Percentiles rank a stretch among this genome's conserved stretches.
Conservation (phyloP, 2,888 invertebrate species). For the Zygothrica quintamaculata region DNA sequence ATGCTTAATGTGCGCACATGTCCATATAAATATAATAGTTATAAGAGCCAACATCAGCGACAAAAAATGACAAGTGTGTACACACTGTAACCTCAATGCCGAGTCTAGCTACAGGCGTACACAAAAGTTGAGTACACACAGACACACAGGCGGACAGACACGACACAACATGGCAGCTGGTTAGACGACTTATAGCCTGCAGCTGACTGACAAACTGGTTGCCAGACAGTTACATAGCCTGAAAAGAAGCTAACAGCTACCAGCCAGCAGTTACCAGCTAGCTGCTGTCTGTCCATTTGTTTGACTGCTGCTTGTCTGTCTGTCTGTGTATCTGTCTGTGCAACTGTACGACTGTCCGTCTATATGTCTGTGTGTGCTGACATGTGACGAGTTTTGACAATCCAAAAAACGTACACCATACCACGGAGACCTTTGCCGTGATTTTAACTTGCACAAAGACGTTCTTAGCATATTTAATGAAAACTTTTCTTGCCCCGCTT, state of each 20-base stretch:
- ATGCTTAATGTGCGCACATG: slow-evolving; percentile 69
- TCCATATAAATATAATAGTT: slow-evolving; percentile 73
- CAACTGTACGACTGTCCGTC: slow-evolving; percentile 24
- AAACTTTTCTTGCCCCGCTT: slow-evolving; percentile 34
- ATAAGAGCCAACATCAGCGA: slow-evolving; percentile 37
- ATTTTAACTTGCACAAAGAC: slow-evolving; percentile 55
- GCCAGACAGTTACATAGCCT: no score
- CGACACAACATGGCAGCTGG: slow-evolving; percentile 19
- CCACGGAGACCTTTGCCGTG: slow-evolving; percentile 42
- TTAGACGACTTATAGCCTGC: slow-evolving; percentile 49
- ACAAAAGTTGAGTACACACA: slow-evolving; percentile 47
- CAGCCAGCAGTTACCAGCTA: slow-evolving; percentile 22
- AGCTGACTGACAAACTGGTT: slow-evolving; percentile 56
- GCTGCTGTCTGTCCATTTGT: slow-evolving; percentile 35
- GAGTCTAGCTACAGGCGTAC: slow-evolving; percentile 45
- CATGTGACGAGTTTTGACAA: slow-evolving; percentile 66
- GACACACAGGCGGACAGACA: slow-evolving; percentile 23
- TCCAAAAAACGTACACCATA: slow-evolving; percentile 26
- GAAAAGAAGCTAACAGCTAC: no score
- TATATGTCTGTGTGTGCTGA: no score
- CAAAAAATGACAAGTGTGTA: slow-evolving; percentile 37
- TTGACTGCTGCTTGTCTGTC: slow-evolving; percentile 19
- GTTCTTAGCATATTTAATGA: slow-evolving; percentile 67
- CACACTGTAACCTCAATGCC: slow-evolving; percentile 63
- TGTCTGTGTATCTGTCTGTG: no score